These are phyloP conservation scores for Drosophila pseudotakahashii DNA, from an alignment of 2,888 invertebrate genomes.

Conservation along the genomic window DNA sequence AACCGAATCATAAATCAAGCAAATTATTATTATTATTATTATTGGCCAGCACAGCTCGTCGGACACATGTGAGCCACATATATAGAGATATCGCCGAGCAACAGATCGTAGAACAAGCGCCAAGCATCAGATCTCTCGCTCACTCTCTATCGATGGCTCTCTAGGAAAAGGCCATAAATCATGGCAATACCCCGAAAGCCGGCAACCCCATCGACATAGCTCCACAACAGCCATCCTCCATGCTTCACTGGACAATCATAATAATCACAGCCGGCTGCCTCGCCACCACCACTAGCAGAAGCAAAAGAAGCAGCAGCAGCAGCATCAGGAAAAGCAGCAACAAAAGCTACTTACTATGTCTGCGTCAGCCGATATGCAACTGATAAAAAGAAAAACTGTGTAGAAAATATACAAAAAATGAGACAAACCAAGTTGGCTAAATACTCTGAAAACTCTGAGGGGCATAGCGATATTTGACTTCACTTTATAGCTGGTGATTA, in stretches of 20 bases:
- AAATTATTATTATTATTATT: slow-evolving; percentile 78
- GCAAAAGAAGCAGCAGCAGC: slow-evolving; percentile 37
- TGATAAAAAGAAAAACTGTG: slow-evolving; percentile 76
- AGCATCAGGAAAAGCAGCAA: slow-evolving; percentile 62
- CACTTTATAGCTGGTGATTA: not conserved
- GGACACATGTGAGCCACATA: slow-evolving; percentile 36
- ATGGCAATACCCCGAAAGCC: slow-evolving; percentile 58
- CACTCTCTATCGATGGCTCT: slow-evolving; percentile 39
- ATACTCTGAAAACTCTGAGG: slow-evolving; percentile 50
- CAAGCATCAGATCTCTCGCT: slow-evolving; percentile 40
- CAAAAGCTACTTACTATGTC: slow-evolving; percentile 80
- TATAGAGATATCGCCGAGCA: slow-evolving; percentile 54
- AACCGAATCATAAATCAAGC: slow-evolving; percentile 75
- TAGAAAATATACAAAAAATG: slow-evolving; percentile 63
- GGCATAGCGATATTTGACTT: not conserved
- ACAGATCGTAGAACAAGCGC: slow-evolving; percentile 75
- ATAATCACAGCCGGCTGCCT: slow-evolving; percentile 72
- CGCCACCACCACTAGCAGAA: slow-evolving; percentile 14
- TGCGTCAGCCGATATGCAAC: slow-evolving; percentile 77
- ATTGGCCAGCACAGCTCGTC: slow-evolving; percentile 56
- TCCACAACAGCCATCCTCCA: slow-evolving; percentile 60
- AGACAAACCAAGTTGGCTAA: slow-evolving; percentile 44
- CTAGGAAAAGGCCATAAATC: slow-evolving; percentile 74
- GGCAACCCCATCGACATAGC: slow-evolving; percentile 43
- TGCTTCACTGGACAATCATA: slow-evolving; percentile 80